A percentile compares a stretch with the other conserved stretches of the same genome.
phyloP scores from a whole-genome alignment of 1,140 invertebrate species.

The Agrilus planipennis region DNA sequence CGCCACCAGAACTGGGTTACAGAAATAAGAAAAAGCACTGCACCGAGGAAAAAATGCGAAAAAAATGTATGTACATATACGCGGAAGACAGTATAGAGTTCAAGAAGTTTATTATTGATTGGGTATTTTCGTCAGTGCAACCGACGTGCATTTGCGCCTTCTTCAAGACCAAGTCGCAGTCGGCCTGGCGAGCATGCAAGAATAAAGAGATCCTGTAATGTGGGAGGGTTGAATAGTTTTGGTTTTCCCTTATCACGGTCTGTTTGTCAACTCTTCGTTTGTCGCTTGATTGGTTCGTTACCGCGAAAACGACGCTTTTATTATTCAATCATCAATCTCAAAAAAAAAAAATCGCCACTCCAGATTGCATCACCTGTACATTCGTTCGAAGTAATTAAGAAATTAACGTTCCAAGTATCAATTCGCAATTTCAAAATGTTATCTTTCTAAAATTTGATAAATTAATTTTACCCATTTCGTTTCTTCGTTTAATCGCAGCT shows the following conservation, averaged over 20 bases:
- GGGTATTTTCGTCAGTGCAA: conserved; percentile 28
- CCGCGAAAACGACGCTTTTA: no score
- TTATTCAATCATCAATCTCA: no score
- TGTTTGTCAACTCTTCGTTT: neutral
- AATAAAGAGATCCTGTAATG: neutral
- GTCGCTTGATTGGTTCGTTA: neutral
- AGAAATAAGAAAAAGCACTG: conserved; percentile 32
- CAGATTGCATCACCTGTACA: no score
- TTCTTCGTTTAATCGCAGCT: no score
- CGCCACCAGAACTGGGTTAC: conserved; percentile 31
- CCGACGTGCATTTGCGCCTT: conserved; percentile 2
- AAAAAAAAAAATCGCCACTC: no score
- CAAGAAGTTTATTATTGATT: conserved; percentile 34
- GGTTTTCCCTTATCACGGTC: neutral
- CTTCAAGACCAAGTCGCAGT: conserved; percentile 3
- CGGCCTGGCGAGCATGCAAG: no score
- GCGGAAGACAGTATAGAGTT: conserved; percentile 33
- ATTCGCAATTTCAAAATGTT: no score
- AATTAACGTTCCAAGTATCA: no score
- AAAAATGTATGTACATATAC: conserved; percentile 35
- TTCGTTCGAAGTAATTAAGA: no score
- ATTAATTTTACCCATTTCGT: no score
- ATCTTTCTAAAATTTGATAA: no score
- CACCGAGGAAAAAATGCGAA: conserved; percentile 29
- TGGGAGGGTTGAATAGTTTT: no score